Conservation (phyloP, 1,140 invertebrate genomes). For the Drosophila navojoa region DNA sequence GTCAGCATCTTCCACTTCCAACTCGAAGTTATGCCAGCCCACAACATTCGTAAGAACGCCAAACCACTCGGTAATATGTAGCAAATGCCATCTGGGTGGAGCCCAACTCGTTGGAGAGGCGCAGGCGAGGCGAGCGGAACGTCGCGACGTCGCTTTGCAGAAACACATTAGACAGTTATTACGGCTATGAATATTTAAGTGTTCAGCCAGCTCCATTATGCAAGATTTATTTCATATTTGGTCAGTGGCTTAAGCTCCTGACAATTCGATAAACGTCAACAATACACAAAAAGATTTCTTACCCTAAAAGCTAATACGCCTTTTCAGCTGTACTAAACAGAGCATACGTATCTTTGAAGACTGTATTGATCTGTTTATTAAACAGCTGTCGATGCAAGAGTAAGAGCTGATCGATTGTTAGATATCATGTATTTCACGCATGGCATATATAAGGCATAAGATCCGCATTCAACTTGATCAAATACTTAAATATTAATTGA, state of each 20-base stretch:
- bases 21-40: conserved; percentile 67
- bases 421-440: too few relatives aligned
- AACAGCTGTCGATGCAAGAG: background rate
- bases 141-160: background rate
- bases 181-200: conserved; percentile 55
- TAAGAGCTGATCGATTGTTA: background rate
- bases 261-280: too few relatives aligned
- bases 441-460: too few relatives aligned
- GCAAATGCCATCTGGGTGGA: conserved; percentile 53
- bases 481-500: too few relatives aligned
- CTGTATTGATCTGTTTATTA: background rate
- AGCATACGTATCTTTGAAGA: too few relatives aligned
- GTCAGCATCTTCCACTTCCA: conserved; percentile 24
- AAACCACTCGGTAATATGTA: conserved; percentile 47
- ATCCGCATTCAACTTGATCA: too few relatives aligned
- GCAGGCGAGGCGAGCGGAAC: too few relatives aligned
- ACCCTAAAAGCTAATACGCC: too few relatives aligned
- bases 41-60: conserved; percentile 28
- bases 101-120: background rate
- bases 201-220: conserved; percentile 19
- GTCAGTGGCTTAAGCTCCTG: background rate
- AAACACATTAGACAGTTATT: conserved; percentile 19
- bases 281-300: too few relatives aligned
- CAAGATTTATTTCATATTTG: conserved; percentile 17
- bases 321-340: too few relatives aligned